phyloP scores from a whole-genome alignment of 1,140 invertebrate species.

The Hestina assimilis region DNA sequence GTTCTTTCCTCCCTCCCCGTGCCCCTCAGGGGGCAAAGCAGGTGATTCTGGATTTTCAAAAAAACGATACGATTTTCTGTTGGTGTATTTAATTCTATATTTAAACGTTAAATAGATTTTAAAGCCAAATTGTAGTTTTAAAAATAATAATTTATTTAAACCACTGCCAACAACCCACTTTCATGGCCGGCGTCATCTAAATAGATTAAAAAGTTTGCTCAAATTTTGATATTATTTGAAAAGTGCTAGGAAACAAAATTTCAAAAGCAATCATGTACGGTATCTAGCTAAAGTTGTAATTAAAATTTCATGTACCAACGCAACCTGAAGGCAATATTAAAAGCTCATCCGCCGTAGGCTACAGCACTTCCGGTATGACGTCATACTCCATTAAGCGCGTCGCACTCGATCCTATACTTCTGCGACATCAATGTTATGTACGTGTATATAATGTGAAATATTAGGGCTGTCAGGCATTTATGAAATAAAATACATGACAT shows the following conservation, averaged over 20 bases:
- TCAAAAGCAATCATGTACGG: not conserved
- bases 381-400: not conserved
- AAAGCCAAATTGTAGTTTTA: too few species aligned
- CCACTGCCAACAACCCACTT: too few species aligned
- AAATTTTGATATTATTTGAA: too few species aligned
- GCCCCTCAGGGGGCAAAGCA: too few species aligned
- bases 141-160: too few species aligned
- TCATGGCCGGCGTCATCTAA: too few species aligned
- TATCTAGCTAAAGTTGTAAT: not conserved
- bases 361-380: slow-evolving; percentile 1
- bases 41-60: too few species aligned
- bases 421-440: not conserved
- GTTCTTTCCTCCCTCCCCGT: too few species aligned
- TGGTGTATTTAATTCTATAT: too few species aligned
- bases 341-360: not conserved
- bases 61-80: too few species aligned
- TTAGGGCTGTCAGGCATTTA: not conserved
- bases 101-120: too few species aligned
- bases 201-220: too few species aligned
- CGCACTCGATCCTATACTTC: not conserved
- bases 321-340: not conserved
- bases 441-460: not conserved
- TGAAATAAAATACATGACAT: not conserved
- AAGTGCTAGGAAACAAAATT: not conserved
- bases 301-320: not conserved